Evolutionary conservation across 2,113 vertebrate species (phyloP), one percentile per base, ranked within the genome.

Genomic region (Scomber colias): DNA sequence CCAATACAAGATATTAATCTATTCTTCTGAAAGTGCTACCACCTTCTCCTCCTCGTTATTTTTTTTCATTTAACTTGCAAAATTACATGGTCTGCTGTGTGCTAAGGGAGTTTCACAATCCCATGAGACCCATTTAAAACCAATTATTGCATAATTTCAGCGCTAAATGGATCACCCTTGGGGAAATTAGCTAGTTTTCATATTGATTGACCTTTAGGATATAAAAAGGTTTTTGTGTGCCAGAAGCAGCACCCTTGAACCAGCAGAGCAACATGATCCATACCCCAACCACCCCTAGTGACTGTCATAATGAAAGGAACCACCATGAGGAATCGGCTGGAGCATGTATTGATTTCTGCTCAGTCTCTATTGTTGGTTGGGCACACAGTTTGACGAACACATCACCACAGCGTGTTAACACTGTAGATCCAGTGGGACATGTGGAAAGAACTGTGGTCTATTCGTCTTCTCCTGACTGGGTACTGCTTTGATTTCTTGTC

Each of bases 291-390:
- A 76, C 73, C 64, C 60, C 57, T 54, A 74, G 81, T 27, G 68
- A 80, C 56, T 48, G 72, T 83, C 79, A 75, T 78, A 70, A 86
- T 85, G 73, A 76, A 55, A 53, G 68, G 72, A 73, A 62, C 69
- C 55, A 4, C 6, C 3, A 30, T 65, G 77, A 86, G 59, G 51
- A 56, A 79, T 75, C 10, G 31, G 57, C 44, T 27, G 3, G 21
- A 71, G 59, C 27, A 1, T 0, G 7, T 68, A 90, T 90, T 81
- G 89, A 90, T 90, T 89, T 78, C 55, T 72, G 46, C 83, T 87
- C 71, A 46, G 53, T 53, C 69, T 78, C 51, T 19, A 48, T 74
- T 85, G 82, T 82, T 63, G 75, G 35, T 66, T 72, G 66, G 76
- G 72, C 73, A 55, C 73, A 60, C 76, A 31, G 71, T 67, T 49